Percentiles rank a stretch among this genome's conserved stretches.
These are phyloP conservation scores for Poecile montanus DNA, from an alignment of 2,797 vertebrate genomes.

Conservation along the genomic window DNA sequence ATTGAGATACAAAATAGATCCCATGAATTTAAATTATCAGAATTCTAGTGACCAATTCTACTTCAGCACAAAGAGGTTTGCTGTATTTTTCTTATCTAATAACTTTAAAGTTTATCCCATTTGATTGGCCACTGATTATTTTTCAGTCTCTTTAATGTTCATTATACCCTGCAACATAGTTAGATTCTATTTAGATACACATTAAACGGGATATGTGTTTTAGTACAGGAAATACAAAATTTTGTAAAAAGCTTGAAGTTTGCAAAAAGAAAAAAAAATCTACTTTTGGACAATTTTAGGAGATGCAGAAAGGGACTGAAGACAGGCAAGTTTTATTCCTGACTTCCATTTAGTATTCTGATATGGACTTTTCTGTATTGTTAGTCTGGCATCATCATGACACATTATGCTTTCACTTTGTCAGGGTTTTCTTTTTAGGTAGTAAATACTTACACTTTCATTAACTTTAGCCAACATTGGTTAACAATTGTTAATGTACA, in stretches of 20 bases:
- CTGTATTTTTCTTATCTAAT: background rate
- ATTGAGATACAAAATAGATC: background rate
- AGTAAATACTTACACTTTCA: background rate
- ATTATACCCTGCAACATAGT: background rate
- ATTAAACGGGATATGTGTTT: background rate
- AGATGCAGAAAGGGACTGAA: background rate
- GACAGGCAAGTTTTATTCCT: background rate
- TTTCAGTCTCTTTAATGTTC: background rate
- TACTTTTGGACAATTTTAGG: background rate
- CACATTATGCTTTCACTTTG: accelerated
- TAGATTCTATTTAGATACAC: background rate
- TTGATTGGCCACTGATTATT: constrained; percentile 4
- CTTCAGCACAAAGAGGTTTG: background rate
- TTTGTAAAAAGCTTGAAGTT: background rate
- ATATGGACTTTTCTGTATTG: background rate
- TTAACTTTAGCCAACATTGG: background rate
- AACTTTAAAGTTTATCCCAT: background rate
- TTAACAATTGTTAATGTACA: background rate
- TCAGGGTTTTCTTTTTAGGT: background rate
- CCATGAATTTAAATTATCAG: background rate
- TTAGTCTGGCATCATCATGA: background rate
- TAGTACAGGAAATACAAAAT: background rate
- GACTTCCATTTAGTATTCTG: background rate
- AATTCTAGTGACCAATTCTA: background rate
- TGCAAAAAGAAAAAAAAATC: background rate